phyloP scores from a whole-genome alignment of 1,140 invertebrate species.

The Steinernema feltiae region DNA sequence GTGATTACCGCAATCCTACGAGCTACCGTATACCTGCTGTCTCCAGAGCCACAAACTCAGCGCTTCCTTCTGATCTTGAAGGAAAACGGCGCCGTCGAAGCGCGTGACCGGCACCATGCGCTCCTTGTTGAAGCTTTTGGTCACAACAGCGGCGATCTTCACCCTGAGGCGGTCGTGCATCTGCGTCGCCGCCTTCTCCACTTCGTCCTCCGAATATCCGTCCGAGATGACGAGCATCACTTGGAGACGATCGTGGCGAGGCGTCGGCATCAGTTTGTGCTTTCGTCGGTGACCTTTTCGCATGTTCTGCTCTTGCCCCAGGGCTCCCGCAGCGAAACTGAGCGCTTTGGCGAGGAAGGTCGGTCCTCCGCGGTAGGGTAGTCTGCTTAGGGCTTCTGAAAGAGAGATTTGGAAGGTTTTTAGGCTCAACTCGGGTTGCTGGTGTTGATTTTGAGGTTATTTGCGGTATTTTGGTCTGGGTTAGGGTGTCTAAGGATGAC shows the following conservation, averaged over 20 bases:
- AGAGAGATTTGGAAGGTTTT: not conserved
- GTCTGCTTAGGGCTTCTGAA: conserved; percentile 42
- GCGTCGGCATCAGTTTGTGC: conserved; percentile 46
- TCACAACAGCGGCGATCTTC: conserved; percentile 47
- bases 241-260: conserved; percentile 48
- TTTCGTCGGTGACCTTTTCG: conserved; percentile 37
- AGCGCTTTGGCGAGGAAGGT: conserved; percentile 53
- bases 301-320: conserved; percentile 53
- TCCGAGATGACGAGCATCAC: conserved; percentile 49
- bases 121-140: conserved; percentile 49
- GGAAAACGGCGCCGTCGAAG: conserved; percentile 50
- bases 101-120: conserved; percentile 44
- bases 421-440: too few relatives aligned
- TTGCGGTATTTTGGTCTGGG: too few relatives aligned
- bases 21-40: conserved; percentile 41
- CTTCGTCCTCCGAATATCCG: conserved; percentile 47
- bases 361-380: conserved; percentile 49
- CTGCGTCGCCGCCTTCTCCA: conserved; percentile 48
- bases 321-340: conserved; percentile 47
- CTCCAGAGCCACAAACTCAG: conserved; percentile 52
- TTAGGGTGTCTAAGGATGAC: too few relatives aligned
- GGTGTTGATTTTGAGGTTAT: too few relatives aligned
- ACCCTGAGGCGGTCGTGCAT: conserved; percentile 43
- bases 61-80: conserved; percentile 44
- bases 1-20: not conserved